These are phyloP conservation scores for Eulithis prunata DNA, from an alignment of 2,888 invertebrate species.

Conservation along the genomic window DNA sequence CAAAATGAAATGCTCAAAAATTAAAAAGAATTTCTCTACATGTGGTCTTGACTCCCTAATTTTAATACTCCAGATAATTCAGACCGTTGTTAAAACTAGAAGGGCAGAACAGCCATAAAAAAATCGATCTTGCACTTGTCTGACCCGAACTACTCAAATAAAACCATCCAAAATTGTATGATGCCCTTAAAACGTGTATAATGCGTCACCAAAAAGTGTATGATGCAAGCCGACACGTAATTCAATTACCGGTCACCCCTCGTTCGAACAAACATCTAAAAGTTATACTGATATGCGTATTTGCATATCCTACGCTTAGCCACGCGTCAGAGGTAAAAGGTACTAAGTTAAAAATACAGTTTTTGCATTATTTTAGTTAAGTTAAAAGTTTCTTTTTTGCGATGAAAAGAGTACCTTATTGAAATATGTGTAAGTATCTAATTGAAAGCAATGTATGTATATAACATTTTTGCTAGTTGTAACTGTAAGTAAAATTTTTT, in stretches of 20 bases:
- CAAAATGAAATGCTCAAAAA: not conserved
- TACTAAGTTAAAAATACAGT: conserved; percentile 12
- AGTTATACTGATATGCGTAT: conserved; percentile 65
- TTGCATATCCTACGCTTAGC: conserved; percentile 55
- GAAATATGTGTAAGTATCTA: too few species aligned
- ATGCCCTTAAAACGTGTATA: conserved; percentile 38
- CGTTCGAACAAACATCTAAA: conserved; percentile 65
- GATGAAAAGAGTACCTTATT: too few species aligned
- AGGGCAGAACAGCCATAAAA: conserved; percentile 1
- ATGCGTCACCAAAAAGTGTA: conserved; percentile 34
- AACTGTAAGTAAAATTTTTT: too few species aligned
- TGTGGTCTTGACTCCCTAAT: conserved; percentile 13
- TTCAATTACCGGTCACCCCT: conserved; percentile 68
- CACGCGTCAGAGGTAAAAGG: conserved; percentile 20
- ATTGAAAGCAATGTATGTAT: too few species aligned
- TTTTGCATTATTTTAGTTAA: not conserved
- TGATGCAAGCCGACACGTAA: conserved; percentile 62
- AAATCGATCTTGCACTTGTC: conserved; percentile 17
- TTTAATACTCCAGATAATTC: not conserved
- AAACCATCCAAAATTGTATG: conserved; percentile 39
- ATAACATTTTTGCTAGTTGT: too few species aligned
- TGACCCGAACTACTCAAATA: conserved; percentile 27
- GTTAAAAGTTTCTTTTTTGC: too few species aligned
- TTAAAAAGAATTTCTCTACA: conserved; percentile 7
- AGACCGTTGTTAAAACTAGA: conserved; percentile 1